These are phyloP conservation scores for Apodemia mormo DNA, from an alignment of 2,888 invertebrate genomes.

Conservation along the genomic window DNA sequence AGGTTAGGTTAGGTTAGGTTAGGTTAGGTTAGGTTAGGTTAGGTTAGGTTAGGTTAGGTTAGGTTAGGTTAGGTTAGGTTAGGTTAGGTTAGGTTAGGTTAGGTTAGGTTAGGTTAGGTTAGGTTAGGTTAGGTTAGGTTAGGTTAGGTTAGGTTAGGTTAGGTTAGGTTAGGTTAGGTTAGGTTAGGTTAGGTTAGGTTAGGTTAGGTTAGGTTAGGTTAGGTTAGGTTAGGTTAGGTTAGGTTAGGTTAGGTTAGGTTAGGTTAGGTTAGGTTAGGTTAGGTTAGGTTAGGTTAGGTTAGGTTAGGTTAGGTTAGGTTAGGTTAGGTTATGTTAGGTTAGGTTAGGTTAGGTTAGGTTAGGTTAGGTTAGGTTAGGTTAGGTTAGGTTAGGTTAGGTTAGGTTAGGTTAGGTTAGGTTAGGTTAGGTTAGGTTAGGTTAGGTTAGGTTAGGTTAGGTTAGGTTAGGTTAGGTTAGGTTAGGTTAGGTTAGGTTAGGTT, in stretches of 20 bases:
- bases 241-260: conserved; percentile 40
- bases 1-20: too few species aligned
- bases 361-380: conserved; percentile 39
- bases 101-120: conserved; percentile 41
- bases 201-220: conserved; percentile 39
- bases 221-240: conserved; percentile 41
- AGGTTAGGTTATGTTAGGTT: too few species aligned
- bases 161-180: conserved; percentile 41
- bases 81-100: conserved; percentile 43
- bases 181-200: conserved; percentile 40
- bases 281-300: too few species aligned
- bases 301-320: too few species aligned
- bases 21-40: conserved; percentile 42
- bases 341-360: too few species aligned
- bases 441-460: conserved; percentile 40
- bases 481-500: conserved; percentile 41
- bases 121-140: conserved; percentile 39
- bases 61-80: conserved; percentile 43
- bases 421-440: conserved; percentile 39
- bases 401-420: conserved; percentile 40
- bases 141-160: conserved; percentile 40
- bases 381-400: conserved; percentile 41
- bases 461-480: conserved; percentile 38
- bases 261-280: conserved; percentile 32
- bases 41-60: conserved; percentile 42